Percentiles rank a stretch among this genome's conserved stretches.
Evolutionary conservation across 2,888 invertebrate species (phyloP).

Genomic region (Dryadula phaetusa): DNA sequence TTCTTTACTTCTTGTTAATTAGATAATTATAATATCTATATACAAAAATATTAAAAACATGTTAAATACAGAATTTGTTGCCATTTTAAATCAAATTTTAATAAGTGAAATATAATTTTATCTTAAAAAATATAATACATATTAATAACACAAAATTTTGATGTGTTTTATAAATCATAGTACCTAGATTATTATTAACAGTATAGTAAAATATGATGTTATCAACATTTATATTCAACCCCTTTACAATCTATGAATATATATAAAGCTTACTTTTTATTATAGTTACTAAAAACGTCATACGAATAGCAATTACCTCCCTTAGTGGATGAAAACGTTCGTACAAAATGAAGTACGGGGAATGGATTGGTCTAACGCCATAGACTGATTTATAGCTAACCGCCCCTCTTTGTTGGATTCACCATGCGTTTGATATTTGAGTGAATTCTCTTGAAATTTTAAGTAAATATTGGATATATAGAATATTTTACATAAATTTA

Average conservation of each 20-base stretch:
- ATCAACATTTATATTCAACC: background rate
- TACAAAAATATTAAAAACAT: no score
- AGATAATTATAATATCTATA: no score
- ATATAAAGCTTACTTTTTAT: constrained; percentile 5
- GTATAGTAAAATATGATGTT: background rate
- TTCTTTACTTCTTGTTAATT: no score
- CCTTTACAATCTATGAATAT: constrained; percentile 7
- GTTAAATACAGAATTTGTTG: no score
- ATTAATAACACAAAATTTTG: no score
- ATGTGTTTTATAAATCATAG: no score
- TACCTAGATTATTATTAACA: background rate
- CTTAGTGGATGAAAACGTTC: constrained; percentile 55
- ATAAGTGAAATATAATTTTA: no score
- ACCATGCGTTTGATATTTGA: constrained; percentile 9
- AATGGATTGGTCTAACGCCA: constrained; percentile 64
- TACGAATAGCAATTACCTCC: constrained; percentile 46
- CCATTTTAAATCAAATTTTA: no score
- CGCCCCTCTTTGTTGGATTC: constrained; percentile 40
- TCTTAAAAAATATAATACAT: no score
- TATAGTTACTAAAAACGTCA: constrained; percentile 27
- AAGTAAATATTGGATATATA: background rate
- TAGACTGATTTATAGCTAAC: constrained; percentile 49
- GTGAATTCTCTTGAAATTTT: background rate
- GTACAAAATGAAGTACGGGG: constrained; percentile 56
- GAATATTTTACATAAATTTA: background rate